A percentile compares a stretch with the other conserved stretches of the same genome.
Evolutionary conservation across 2,797 vertebrate species (phyloP).

Genomic region (Ataeniobius toweri): DNA sequence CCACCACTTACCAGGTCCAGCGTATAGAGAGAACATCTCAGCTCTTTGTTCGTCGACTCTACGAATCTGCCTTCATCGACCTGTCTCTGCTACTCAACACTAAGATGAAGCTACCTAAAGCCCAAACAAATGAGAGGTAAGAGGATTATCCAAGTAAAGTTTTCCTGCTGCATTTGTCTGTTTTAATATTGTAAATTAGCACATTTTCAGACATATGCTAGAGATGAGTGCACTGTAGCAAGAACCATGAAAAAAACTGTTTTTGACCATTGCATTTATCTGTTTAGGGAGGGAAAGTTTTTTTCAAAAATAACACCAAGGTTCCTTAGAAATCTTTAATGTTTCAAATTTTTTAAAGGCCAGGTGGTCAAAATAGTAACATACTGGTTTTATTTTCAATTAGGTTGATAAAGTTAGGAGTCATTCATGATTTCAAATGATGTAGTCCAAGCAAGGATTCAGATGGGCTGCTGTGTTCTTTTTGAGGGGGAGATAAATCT

Average conservation of each 20-base stretch:
- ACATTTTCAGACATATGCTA: background rate
- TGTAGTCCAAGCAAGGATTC: background rate
- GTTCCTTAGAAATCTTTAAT: background rate
- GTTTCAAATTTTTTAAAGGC: background rate
- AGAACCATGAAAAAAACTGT: background rate
- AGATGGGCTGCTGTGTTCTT: background rate
- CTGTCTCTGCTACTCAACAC: conserved; percentile 84
- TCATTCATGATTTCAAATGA: background rate
- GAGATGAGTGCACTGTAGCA: background rate
- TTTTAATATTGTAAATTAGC: background rate
- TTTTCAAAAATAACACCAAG: background rate
- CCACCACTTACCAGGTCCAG: conserved; percentile 60
- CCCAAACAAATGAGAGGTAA: conserved; percentile 75
- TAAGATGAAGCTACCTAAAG: conserved; percentile 78
- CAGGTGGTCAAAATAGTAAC: background rate
- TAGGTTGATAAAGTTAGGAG: background rate
- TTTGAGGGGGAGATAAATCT: background rate
- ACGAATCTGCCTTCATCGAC: conserved; percentile 85
- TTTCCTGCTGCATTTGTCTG: background rate
- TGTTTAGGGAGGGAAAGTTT: background rate
- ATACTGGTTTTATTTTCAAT: background rate
- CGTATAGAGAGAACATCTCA: conserved; percentile 84
- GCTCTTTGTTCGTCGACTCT: conserved; percentile 83
- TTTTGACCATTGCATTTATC: background rate
- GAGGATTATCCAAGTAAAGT: background rate